Evolutionary conservation across 2,888 invertebrate species (phyloP).

Genomic region (Lycia hirtaria): DNA sequence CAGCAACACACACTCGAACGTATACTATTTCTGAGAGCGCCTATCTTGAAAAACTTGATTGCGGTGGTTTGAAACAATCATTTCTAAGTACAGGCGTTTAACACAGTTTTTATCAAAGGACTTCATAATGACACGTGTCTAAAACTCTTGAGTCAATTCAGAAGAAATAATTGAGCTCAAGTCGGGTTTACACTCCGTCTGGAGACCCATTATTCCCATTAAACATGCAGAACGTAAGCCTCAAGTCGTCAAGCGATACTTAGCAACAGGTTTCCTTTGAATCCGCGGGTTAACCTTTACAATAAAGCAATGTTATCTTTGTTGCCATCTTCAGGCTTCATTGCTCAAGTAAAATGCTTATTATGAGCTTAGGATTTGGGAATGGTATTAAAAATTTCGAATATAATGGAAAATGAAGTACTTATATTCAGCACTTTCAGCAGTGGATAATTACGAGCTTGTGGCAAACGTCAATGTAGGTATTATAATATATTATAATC

Average conservation of each 20-base stretch:
- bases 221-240: constrained; percentile 15
- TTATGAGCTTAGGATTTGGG: not conserved
- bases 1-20: too few relatives aligned
- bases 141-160: not conserved
- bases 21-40: too few relatives aligned
- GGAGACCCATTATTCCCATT: constrained; percentile 11
- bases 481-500: not conserved
- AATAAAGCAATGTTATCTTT: constrained; percentile 15
- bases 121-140: not conserved
- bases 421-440: not conserved
- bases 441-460: not conserved
- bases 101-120: not conserved
- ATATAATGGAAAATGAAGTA: not conserved
- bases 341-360: constrained; percentile 12
- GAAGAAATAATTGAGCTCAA: constrained; percentile 14
- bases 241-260: constrained; percentile 16
- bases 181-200: constrained; percentile 8
- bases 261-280: constrained; percentile 25
- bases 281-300: constrained; percentile 16
- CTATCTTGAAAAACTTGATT: too few relatives aligned
- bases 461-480: not conserved
- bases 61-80: too few relatives aligned
- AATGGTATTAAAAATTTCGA: not conserved
- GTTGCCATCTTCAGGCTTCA: constrained; percentile 7
- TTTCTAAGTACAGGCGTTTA: too few relatives aligned